Conservation (phyloP, 2,113 vertebrate species). For the Ceuthmochares aereus region DNA sequence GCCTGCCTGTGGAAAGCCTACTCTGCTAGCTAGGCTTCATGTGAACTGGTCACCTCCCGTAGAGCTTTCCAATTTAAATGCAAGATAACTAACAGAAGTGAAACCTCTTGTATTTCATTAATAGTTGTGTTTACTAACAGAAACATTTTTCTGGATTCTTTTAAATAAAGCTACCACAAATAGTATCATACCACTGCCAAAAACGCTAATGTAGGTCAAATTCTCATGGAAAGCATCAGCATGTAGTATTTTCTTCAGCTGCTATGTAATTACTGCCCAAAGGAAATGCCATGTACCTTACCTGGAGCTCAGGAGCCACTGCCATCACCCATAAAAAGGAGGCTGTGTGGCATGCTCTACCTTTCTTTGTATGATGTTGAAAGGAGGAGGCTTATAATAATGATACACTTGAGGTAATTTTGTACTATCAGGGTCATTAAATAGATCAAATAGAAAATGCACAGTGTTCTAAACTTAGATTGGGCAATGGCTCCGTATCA, state of each 20-base stretch:
- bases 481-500: not conserved
- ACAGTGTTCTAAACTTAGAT: not conserved
- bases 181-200: conserved; percentile 59
- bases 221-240: conserved; percentile 54
- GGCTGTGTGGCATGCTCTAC: not conserved
- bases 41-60: not conserved
- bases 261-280: conserved; percentile 1
- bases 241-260: conserved; percentile 45
- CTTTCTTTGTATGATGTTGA: not conserved
- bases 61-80: not conserved
- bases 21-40: not conserved
- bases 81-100: not conserved
- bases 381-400: not conserved
- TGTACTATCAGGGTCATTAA: not conserved
- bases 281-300: not conserved
- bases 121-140: conserved; percentile 58
- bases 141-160: conserved; percentile 66
- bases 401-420: not conserved
- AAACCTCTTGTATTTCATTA: conserved; percentile 45
- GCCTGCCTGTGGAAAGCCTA: not conserved
- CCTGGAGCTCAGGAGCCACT: not conserved
- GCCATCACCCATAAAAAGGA: not conserved
- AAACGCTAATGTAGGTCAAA: not conserved
- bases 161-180: conserved; percentile 65
- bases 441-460: not conserved